Percentiles rank a stretch among this genome's conserved stretches.
Evolutionary conservation across 1,140 invertebrate species (phyloP).

Genomic region (Drosophila tropicalis): DNA sequence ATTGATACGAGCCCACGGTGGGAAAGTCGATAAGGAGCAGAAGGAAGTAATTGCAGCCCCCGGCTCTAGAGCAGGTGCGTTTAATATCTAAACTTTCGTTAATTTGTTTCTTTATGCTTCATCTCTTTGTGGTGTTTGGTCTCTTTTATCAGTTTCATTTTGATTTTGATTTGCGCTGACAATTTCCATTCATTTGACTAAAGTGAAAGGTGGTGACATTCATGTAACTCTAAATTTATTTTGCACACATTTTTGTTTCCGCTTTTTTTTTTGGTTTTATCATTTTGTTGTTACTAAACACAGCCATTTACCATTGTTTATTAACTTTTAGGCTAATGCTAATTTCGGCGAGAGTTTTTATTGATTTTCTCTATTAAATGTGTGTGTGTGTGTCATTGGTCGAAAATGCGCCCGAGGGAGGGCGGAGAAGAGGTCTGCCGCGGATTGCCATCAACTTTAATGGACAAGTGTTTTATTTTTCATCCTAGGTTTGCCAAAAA

Average conservation of each 20-base stretch:
- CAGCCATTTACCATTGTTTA: constrained; percentile 21
- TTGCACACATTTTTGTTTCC: constrained; percentile 58
- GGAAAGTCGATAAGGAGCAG: constrained; percentile 1
- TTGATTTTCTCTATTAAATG: constrained; percentile 38
- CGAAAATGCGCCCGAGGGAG: too few relatives aligned
- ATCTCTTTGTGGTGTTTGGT: constrained; percentile 28
- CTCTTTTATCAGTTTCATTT: constrained; percentile 52
- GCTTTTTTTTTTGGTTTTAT: constrained; percentile 34
- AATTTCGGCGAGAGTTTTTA: constrained; percentile 24
- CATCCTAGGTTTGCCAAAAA: constrained; percentile 5
- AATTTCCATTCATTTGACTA: constrained; percentile 55
- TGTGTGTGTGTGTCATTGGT: too few relatives aligned
- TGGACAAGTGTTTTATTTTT: constrained; percentile 38
- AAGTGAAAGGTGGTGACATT: constrained; percentile 75
- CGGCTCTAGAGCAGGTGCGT: constrained; percentile 40
- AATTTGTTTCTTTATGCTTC: constrained; percentile 17
- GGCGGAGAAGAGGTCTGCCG: background rate
- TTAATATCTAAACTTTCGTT: constrained; percentile 38
- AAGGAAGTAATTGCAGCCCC: background rate
- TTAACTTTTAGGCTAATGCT: background rate
- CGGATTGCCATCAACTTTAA: constrained; percentile 2
- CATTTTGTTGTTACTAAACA: constrained; percentile 26
- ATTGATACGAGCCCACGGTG: constrained; percentile 46
- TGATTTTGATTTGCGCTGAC: constrained; percentile 17
- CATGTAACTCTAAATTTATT: constrained; percentile 19